Evolutionary conservation across 2,797 vertebrate species (phyloP), one percentile per base, ranked within the genome.

Genomic region (Caiman crocodilus): DNA sequence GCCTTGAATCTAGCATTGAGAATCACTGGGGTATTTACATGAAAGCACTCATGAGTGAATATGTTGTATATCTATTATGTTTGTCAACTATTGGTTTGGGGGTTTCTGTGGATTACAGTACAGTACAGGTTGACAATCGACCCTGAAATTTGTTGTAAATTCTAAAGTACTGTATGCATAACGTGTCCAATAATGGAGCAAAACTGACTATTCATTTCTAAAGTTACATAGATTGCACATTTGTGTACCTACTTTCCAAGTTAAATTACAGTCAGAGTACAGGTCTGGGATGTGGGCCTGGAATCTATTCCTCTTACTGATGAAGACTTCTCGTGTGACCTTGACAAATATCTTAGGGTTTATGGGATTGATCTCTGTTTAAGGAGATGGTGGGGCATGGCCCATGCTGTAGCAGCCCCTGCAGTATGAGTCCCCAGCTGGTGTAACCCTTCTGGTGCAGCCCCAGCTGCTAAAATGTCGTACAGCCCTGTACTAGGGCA

Each of bases 241-340:
- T 61, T 10, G 25, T 79, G 56, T 61, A 87, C 63, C 89, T 87
- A 89, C 90, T 35, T 86, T 59, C 20, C n/a, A 58, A 81, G 50
- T 57, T 42, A 84, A 89, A 89, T 7, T 74, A 75, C 77, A 77
- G 26, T 23, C 60, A 88, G 50, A 86, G 17, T 35, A 23, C 2
- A 91, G 85, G n/a, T 14, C 26, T 95, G 95, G 90, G 91, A 96
- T 93, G 0, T 90, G 92, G 79, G 86, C 60, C 95, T 81, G 61
- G 20, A 65, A 93, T 15, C 78, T 92, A 32, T 71, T 93, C 86
- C 91, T 95, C 90, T 93, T 30, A 93, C 18, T 0, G 85, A 85
- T 95, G 81, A 95, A 95, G 90, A 88, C 80, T 94, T 91, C 92
- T 69, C 93, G 74, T 55, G 50, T 92, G 92, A 96, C 94, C 92